A percentile compares a stretch with the other conserved stretches of the same genome.
Evolutionary conservation across 2,797 vertebrate species (phyloP).

Genomic region (Hippocampus kuda): DNA sequence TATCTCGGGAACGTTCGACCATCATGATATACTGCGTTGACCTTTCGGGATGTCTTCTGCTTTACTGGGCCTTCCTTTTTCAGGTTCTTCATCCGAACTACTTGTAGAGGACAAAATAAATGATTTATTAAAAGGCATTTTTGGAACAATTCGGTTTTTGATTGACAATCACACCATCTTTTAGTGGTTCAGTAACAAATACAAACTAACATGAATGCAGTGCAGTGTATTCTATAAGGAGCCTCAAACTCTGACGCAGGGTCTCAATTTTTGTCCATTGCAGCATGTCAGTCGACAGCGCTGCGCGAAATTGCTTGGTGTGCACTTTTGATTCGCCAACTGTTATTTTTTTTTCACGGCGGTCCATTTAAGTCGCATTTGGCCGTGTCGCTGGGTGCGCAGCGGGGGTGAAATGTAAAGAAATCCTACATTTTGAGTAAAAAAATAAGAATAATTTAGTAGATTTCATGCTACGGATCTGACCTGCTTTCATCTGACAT

Average conservation of each 20-base stretch:
- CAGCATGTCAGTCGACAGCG: no score
- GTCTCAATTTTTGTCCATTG: background rate
- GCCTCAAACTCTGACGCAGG: background rate
- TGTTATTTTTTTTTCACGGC: no score
- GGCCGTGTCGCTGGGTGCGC: no score
- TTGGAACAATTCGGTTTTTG: background rate
- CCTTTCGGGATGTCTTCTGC: conserved; percentile 76
- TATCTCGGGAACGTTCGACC: background rate
- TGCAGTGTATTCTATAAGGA: no score
- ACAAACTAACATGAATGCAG: no score
- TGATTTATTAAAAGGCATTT: background rate
- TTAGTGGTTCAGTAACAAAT: background rate
- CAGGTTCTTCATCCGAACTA: conserved; percentile 71
- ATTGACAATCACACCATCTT: background rate
- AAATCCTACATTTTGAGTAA: no score
- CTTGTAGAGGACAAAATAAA: conserved; percentile 10
- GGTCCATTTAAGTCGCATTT: no score
- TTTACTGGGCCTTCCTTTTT: conserved; percentile 65
- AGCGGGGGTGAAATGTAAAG: no score
- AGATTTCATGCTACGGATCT: conserved; percentile 28
- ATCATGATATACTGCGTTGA: conserved; percentile 20
- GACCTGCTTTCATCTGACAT: conserved; percentile 91
- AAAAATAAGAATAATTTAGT: background rate
- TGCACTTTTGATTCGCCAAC: no score
- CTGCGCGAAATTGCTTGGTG: no score